Evolutionary conservation across 2,888 invertebrate species (phyloP), one percentile per base, ranked within the genome.

Genomic region (Stenchaetothrips biformis): DNA sequence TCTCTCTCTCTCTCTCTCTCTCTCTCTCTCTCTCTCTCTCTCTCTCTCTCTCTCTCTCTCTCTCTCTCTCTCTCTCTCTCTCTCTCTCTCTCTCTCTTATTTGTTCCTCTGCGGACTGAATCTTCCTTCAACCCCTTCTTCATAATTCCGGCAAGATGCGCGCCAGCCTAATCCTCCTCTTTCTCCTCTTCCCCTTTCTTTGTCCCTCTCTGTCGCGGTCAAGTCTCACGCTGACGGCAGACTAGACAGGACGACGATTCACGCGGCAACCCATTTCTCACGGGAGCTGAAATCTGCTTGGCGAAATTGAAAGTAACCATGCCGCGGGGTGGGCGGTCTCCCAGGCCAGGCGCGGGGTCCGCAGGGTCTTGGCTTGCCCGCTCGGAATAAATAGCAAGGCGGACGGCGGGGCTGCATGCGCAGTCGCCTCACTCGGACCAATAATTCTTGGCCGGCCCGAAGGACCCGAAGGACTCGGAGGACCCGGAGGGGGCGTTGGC

Each of bases 111-210:
- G 59, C 13, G 53, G 53, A 16, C 13, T 9, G 53, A 9, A 16
- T 59, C 59, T 18, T 59, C 59, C 59, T 59, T 59, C 59, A 59
- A 59, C 59, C 59, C 59, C 59, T 59, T 59, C 59, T 59, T 59
- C 18, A 59, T 59, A 59, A 13, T 59, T 59, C 59, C 59, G 59
- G 37, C 37, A 59, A 59, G 59, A 59, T 18, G 59, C 59, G 1
- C 59, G 18, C 59, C 59, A 37, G 37, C 59, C 18, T 59, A 59
- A 59, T 59, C 59, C 59, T 59, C 59, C 18, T 59, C 18, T 18
- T 21, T 74, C 25, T 74, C 21, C 21, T 67, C 37, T 18, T 21
- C 67, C 67, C 6, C 37, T 67, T 21, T 67, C 18, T n/a, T 62
- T 67, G 18, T 67, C 37, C 37, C 37, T 37, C 37, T 37, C 21